These are phyloP conservation scores for Seira sanloemensis DNA, from an alignment of 2,888 invertebrate genomes.

Conservation along the genomic window DNA sequence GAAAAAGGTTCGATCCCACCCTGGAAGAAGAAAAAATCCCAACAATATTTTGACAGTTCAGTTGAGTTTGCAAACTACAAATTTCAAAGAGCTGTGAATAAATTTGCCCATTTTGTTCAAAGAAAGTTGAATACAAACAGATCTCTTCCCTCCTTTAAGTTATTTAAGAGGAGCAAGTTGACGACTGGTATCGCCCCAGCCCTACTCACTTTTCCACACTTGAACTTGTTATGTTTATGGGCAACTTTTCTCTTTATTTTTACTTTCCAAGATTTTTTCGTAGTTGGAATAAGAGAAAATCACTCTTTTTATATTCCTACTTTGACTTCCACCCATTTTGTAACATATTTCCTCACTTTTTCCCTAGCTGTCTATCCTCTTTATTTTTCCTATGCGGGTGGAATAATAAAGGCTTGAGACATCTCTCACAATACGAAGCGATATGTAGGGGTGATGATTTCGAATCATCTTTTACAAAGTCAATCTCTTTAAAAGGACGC, in stretches of 20 bases:
- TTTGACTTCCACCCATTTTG: conserved; percentile 2
- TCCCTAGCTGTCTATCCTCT: not conserved
- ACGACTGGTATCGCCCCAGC: conserved; percentile 11
- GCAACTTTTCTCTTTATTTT: too few species aligned
- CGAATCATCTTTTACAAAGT: conserved; percentile 5
- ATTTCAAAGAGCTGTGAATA: conserved; percentile 73
- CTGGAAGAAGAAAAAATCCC: not conserved
- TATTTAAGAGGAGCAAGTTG: conserved; percentile 25
- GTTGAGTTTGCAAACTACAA: conserved; percentile 73
- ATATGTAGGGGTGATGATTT: conserved; percentile 1
- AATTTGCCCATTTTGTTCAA: conserved; percentile 71
- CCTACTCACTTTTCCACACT: conserved; percentile 41
- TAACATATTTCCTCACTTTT: conserved; percentile 29
- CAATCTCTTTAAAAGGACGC: conserved; percentile 36
- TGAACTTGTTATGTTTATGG: conserved; percentile 33
- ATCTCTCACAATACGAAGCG: too few species aligned
- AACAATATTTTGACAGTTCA: conserved; percentile 44
- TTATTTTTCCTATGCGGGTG: not conserved
- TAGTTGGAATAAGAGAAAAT: not conserved
- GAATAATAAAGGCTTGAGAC: not conserved
- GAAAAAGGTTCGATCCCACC: not conserved
- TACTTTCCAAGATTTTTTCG: not conserved
- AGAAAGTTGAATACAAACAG: conserved; percentile 2
- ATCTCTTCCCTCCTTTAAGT: conserved; percentile 61
- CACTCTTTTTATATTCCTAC: conserved; percentile 25